These are phyloP conservation scores for Nibea coibor DNA, from an alignment of 2,113 vertebrate species.

Conservation along the genomic window DNA sequence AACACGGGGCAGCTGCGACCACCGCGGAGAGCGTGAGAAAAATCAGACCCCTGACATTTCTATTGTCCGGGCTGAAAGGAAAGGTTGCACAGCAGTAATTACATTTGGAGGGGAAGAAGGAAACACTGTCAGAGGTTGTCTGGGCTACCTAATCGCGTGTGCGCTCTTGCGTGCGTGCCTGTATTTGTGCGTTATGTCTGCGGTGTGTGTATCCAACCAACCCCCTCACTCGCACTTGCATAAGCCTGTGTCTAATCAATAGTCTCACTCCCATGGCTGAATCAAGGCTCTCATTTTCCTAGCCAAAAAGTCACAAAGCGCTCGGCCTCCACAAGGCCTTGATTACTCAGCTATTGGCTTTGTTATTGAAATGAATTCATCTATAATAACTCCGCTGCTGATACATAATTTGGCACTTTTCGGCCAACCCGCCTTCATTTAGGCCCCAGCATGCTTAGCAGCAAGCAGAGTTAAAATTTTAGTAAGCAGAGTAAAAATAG, in stretches of 20 bases:
- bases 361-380: conserved; percentile 47
- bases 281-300: conserved; percentile 55
- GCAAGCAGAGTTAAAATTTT: neutral
- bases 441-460: neutral
- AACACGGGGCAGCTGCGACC: conserved; percentile 47
- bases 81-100: conserved; percentile 80
- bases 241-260: conserved; percentile 68
- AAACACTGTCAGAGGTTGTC: conserved; percentile 73
- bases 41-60: conserved; percentile 76
- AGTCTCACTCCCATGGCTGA: conserved; percentile 51
- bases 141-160: conserved; percentile 66
- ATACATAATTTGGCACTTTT: conserved; percentile 54
- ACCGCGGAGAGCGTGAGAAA: conserved; percentile 62
- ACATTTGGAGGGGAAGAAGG: conserved; percentile 73
- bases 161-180: neutral
- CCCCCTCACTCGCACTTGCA: conserved; percentile 48
- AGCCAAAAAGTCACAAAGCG: conserved; percentile 56
- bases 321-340: conserved; percentile 42
- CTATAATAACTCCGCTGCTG: conserved; percentile 44
- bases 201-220: conserved; percentile 14
- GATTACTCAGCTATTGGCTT: conserved; percentile 61
- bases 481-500: no score
- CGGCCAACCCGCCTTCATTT: neutral
- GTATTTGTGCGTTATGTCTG: neutral
- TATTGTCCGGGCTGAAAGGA: conserved; percentile 72